Evolutionary conservation across 2,797 vertebrate genomes (phyloP), one percentile per base, ranked within the genome.

Genomic region (Pelodytes ibericus): DNA sequence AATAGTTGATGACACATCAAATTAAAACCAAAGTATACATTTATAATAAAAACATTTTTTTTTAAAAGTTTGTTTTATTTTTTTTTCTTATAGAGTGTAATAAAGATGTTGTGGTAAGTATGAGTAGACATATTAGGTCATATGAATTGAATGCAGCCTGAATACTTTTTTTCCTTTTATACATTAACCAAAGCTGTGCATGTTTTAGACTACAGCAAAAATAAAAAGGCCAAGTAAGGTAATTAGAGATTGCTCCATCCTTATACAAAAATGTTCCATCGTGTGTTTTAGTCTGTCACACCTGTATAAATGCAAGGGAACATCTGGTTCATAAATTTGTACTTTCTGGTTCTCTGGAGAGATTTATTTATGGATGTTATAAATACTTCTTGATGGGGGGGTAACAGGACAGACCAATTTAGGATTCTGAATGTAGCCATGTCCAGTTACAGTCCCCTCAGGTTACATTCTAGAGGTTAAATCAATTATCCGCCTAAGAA

Each of bases 301-400:
- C 89, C 89, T 92, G 87, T 84, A 86, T 74, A 85, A 90, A 86
- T 83, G 86, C 57, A 82, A 79, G 75, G 61, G 66, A 83, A 87
- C 78, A 76, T 77, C 80, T 84, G 84, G 83, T 24, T 84, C 78
- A 83, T 77, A 83, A 87, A 90, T 85, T 71, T 81, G 83, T 83
- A 80, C 80, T 75, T 83, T 82, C 74, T 81, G 68, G 51, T 80
- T 57, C 83, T 89, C 81, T 26, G 82, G 85, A 85, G 84, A 79
- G 64, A 80, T 33, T 57, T 4, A 80, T 82, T 82, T 74, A 80
- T 79, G 80, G 83, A 83, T 80, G 84, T 83, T 84, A 36, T 79
- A 80, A 77, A 74, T 77, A 85, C 51, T 72, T 75, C 57, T 80
- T 51, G 73, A 80, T 26, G 57, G n/a, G n/a, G n/a, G n/a, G 64